phyloP scores from a whole-genome alignment of 2,113 vertebrate genomes.

The Calyptommatus sinebrachiatus region DNA sequence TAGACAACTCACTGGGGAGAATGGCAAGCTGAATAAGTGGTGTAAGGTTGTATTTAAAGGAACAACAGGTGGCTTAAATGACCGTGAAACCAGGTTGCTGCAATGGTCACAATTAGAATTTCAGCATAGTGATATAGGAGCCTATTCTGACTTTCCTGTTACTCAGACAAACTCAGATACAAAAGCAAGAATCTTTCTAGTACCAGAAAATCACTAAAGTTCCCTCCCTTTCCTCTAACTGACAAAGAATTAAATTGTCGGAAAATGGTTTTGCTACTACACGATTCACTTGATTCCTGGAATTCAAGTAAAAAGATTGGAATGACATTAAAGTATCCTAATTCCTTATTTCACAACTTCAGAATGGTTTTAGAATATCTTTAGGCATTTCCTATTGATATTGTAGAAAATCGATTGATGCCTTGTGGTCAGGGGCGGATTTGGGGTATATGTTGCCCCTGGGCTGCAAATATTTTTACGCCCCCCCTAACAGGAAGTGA shows the following conservation, averaged over 20 bases:
- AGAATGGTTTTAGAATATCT: neutral
- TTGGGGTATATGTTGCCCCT: too few relatives aligned
- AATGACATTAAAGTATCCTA: neutral
- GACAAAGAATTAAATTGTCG: neutral
- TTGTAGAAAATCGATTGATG: neutral
- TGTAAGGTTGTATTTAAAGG: neutral
- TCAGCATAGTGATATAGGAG: neutral
- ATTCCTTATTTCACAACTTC: neutral
- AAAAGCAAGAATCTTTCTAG: neutral
- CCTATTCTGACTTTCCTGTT: neutral
- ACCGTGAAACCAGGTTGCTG: accelerated
- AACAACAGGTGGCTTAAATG: neutral
- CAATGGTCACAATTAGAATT: slow-evolving; percentile 1
- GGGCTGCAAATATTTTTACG: too few relatives aligned
- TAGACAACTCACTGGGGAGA: slow-evolving; percentile 7
- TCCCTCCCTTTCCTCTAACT: neutral
- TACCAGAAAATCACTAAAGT: neutral
- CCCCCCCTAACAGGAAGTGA: too few relatives aligned
- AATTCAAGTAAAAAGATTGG: neutral
- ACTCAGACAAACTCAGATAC: neutral
- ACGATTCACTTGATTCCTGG: neutral
- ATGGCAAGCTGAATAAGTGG: neutral
- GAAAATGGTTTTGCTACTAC: neutral
- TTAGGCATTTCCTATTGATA: neutral
- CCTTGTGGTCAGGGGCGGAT: too few relatives aligned